phyloP scores from a whole-genome alignment of 2,113 vertebrate species.

The Ariopsis seemanni region DNA sequence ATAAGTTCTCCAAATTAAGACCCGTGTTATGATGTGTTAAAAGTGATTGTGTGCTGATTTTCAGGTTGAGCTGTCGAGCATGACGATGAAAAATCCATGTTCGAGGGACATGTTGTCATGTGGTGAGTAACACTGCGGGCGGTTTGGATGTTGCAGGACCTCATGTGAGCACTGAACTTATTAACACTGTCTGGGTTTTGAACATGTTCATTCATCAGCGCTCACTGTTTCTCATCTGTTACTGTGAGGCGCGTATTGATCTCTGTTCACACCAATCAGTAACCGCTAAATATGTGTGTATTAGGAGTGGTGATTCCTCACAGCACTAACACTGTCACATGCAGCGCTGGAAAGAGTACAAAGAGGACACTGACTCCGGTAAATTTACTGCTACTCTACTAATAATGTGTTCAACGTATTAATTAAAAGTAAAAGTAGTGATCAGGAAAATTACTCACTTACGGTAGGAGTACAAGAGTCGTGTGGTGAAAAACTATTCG shows the following conservation, averaged over 20 bases:
- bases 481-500: not conserved
- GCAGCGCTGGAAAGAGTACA: not conserved
- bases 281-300: not conserved
- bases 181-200: slow-evolving; percentile 5
- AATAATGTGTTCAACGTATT: not conserved
- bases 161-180: not conserved
- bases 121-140: not conserved
- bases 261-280: slow-evolving; percentile 30
- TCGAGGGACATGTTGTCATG: not conserved
- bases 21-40: no score
- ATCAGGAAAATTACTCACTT: no score
- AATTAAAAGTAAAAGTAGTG: not conserved
- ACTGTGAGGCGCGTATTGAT: not conserved
- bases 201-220: not conserved
- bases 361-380: not conserved
- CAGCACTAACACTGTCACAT: not conserved
- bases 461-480: not conserved
- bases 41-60: not conserved
- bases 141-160: not conserved
- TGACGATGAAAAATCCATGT: not conserved
- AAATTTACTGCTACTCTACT: not conserved
- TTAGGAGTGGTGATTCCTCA: not conserved
- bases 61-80: not conserved
- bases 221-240: not conserved
- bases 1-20: not conserved